A percentile compares a stretch with the other conserved stretches of the same genome.
Conservation (phyloP, 2,113 vertebrate genomes). For the Thryonomys swinderianus region DNA sequence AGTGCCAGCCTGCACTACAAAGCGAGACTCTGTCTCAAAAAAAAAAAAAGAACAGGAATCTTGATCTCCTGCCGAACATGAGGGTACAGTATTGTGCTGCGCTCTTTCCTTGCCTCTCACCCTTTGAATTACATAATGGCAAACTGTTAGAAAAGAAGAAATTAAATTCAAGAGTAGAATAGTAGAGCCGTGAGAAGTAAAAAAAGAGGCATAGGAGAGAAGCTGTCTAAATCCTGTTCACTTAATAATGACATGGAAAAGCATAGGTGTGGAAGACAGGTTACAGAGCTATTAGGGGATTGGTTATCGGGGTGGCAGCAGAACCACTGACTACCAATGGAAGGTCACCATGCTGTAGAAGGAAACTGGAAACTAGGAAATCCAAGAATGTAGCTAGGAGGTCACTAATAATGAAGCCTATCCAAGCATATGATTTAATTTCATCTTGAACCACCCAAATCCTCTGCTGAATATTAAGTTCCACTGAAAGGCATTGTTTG, state of each 20-base stretch:
- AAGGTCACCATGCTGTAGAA: background rate
- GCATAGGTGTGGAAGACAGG: background rate
- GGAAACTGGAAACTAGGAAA: background rate
- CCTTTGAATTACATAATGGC: constrained; percentile 8
- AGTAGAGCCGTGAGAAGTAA: background rate
- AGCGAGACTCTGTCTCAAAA: too few species aligned
- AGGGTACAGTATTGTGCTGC: background rate
- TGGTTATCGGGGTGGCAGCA: rapidly evolving
- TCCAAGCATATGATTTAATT: constrained; percentile 53
- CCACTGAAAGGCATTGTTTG: constrained; percentile 25
- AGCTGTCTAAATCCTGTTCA: background rate
- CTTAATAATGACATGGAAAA: background rate
- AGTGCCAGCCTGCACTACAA: too few species aligned
- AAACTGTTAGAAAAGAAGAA: constrained; percentile 13
- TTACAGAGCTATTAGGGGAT: background rate
- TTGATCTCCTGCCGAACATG: background rate
- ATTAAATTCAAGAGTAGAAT: constrained; percentile 31
- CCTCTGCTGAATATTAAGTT: constrained; percentile 57
- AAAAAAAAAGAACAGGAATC: background rate
- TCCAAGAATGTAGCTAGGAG: background rate
- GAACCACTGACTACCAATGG: background rate
- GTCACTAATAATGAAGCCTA: background rate
- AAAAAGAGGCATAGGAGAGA: background rate
- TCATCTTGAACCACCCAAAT: constrained; percentile 35
- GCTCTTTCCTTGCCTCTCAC: background rate